Conservation (phyloP, 35 echinoderm and acorn worm genomes). For the Chiridota heheva region DNA sequence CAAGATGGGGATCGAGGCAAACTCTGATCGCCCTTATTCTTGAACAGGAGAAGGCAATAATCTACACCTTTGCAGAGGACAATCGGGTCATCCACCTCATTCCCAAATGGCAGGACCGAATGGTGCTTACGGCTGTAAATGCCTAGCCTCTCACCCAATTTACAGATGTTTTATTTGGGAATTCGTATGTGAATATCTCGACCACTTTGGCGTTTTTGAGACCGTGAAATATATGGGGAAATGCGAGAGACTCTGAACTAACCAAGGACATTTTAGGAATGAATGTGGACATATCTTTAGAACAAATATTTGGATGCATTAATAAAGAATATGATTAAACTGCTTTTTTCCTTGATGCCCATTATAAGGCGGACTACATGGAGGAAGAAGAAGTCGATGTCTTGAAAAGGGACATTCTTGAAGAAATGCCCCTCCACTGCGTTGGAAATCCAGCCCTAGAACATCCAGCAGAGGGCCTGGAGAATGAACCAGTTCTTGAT, state of each 20-base stretch:
- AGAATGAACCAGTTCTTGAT: background rate
- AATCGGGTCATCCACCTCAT: background rate
- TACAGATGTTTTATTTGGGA: slow-evolving; percentile 8
- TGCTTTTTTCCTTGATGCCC: slow-evolving; percentile 27
- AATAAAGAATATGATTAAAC: background rate
- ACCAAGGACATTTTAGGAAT: background rate
- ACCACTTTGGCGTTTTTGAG: background rate
- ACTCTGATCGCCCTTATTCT: background rate
- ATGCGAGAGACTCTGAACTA: too few species aligned
- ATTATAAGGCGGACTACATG: slow-evolving; percentile 20
- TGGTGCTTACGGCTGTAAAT: slow-evolving; percentile 15
- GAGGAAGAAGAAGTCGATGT: background rate
- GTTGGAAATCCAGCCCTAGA: too few species aligned
- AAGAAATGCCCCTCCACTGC: slow-evolving; percentile 5
- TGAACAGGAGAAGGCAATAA: slow-evolving; percentile 10
- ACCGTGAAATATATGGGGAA: too few species aligned
- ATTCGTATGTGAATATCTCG: slow-evolving; percentile 1
- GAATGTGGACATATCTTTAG: slow-evolving; percentile 7
- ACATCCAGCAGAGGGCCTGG: background rate
- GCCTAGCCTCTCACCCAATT: background rate
- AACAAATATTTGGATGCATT: background rate
- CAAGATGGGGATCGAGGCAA: slow-evolving; percentile 12
- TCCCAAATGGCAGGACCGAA: slow-evolving; percentile 10
- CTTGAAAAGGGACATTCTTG: background rate
- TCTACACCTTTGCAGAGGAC: background rate